A percentile compares a stretch with the other conserved stretches of the same genome.
phyloP scores from a whole-genome alignment of 2,797 vertebrate genomes.

The Oreochromis grahami region DNA sequence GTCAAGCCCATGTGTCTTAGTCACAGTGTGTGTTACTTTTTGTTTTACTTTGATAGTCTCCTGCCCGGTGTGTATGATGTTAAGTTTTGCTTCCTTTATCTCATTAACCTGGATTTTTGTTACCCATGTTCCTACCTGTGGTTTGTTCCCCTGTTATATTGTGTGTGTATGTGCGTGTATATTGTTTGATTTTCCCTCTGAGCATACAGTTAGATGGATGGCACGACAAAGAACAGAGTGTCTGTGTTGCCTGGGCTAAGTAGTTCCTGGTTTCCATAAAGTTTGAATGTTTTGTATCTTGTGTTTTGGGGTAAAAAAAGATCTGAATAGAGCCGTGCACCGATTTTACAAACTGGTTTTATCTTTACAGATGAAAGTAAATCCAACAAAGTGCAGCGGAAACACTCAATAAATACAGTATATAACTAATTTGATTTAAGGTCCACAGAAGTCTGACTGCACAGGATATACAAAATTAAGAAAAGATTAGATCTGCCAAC shows the following conservation, averaged over 20 bases:
- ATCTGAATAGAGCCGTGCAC: neutral
- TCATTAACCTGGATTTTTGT: neutral
- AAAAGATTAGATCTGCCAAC: neutral
- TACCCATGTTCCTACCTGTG: neutral
- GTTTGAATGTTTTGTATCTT: neutral
- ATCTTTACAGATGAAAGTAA: neutral
- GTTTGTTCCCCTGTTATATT: neutral
- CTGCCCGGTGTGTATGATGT: neutral
- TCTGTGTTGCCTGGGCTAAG: neutral
- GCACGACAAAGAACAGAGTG: neutral
- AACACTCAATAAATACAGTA: neutral
- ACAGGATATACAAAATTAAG: neutral
- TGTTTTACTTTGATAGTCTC: neutral
- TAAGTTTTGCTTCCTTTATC: neutral
- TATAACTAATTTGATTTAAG: neutral
- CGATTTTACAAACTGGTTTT: neutral
- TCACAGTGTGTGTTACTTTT: neutral
- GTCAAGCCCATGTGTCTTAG: neutral
- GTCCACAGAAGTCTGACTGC: neutral
- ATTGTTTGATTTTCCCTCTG: neutral
- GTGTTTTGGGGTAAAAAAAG: neutral
- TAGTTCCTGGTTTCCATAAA: neutral
- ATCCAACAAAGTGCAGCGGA: neutral
- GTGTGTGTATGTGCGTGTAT: neutral
- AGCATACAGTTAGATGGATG: too few species aligned